A percentile compares a stretch with the other conserved stretches of the same genome.
These are phyloP conservation scores for Ommatoiulus sabulosus DNA, from an alignment of 2,888 invertebrate genomes.

Conservation along the genomic window DNA sequence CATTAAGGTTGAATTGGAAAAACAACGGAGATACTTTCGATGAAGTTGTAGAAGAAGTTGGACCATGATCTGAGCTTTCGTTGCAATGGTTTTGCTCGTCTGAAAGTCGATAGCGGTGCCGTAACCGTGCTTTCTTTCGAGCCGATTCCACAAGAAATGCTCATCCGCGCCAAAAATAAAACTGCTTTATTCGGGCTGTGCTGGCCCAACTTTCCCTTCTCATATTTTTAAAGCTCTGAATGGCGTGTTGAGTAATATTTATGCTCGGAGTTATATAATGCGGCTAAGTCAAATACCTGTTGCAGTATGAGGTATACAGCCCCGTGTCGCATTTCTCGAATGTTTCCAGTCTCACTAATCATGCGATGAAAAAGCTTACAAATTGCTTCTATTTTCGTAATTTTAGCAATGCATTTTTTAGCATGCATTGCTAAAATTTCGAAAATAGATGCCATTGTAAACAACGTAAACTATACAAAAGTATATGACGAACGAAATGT, in stretches of 20 bases:
- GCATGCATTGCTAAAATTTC: no score
- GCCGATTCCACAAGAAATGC: background rate
- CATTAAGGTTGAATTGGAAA: background rate
- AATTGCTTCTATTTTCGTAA: no score
- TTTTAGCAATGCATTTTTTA: no score
- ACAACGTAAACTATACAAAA: no score
- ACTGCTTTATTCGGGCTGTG: slow-evolving; percentile 16
- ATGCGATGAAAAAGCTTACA: no score
- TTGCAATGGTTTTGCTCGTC: background rate
- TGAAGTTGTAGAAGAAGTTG: background rate
- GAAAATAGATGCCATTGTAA: no score
- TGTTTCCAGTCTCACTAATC: no score
- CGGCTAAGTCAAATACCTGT: background rate
- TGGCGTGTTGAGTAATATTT: slow-evolving; percentile 3
- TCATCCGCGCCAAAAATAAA: slow-evolving; percentile 9
- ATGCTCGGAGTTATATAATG: background rate
- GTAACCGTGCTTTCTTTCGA: background rate
- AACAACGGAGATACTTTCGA: background rate
- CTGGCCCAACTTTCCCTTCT: slow-evolving; percentile 4
- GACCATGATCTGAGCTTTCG: background rate
- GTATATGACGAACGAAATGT: no score
- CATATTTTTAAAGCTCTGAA: background rate
- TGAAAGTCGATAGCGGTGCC: background rate
- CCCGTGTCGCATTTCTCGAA: no score
- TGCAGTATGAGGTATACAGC: background rate